These are phyloP conservation scores for Bergia puertoricense DNA, from an alignment of 92 coral and sea anemone species.

Conservation along the genomic window DNA sequence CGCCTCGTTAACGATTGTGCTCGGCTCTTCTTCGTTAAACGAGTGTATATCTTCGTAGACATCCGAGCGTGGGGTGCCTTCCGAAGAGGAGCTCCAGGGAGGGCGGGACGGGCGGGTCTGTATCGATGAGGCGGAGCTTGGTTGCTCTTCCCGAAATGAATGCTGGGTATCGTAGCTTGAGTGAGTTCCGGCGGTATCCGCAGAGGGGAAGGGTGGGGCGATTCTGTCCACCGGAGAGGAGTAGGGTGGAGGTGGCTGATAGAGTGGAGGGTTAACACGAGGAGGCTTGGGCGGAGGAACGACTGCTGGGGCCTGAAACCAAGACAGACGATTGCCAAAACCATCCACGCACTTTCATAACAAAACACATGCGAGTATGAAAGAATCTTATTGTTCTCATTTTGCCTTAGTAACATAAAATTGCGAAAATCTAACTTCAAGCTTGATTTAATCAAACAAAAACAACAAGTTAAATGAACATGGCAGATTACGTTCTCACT, in stretches of 20 bases:
- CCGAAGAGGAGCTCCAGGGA: conserved; percentile 68
- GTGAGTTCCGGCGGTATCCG: conserved; percentile 33
- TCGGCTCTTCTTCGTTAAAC: conserved; percentile 85
- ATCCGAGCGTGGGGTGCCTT: conserved; percentile 49
- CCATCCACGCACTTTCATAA: no score
- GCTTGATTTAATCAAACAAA: no score
- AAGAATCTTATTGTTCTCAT: no score
- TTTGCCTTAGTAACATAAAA: no score
- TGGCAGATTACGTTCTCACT: no score
- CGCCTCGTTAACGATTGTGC: conserved; percentile 58
- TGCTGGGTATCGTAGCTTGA: conserved; percentile 67
- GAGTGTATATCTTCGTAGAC: conserved; percentile 69
- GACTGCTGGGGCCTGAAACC: neutral
- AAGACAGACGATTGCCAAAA: neutral
- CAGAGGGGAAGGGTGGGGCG: conserved; percentile 45
- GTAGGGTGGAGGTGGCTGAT: conserved; percentile 73
- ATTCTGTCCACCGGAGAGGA: conserved; percentile 67
- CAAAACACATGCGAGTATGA: no score
- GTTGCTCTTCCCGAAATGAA: conserved; percentile 87
- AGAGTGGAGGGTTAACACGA: conserved; percentile 46
- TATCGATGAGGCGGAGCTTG: conserved; percentile 68
- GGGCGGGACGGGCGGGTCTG: conserved; percentile 61
- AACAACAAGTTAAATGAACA: no score
- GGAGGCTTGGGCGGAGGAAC: conserved; percentile 41
- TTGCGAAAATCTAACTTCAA: no score